phyloP scores from a whole-genome alignment of 2,797 vertebrate genomes.

The Psittacula derbiana region DNA sequence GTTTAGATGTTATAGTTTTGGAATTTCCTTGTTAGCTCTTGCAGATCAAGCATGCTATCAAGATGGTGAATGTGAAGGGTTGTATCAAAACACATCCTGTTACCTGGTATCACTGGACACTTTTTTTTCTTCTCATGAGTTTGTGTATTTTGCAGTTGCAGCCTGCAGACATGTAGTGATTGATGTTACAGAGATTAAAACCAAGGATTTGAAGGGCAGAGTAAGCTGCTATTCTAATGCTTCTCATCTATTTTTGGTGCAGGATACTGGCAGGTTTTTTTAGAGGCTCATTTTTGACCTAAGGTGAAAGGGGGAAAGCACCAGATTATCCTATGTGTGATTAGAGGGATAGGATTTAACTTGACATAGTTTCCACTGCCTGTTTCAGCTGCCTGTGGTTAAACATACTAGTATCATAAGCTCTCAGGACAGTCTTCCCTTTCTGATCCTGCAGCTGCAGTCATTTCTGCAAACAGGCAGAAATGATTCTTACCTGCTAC shows the following conservation, averaged over 20 bases:
- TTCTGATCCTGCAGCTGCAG: background rate
- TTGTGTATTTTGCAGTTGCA: background rate
- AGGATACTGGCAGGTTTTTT: background rate
- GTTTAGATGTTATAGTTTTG: background rate
- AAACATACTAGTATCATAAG: background rate
- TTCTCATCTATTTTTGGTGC: background rate
- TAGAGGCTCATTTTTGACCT: slow-evolving; percentile 7
- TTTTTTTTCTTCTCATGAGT: background rate
- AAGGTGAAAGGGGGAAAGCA: background rate
- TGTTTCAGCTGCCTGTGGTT: background rate
- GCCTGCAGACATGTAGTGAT: background rate
- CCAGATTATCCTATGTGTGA: background rate
- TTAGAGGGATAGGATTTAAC: slow-evolving; percentile 5
- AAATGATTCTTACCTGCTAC: background rate
- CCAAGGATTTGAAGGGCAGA: slow-evolving; percentile 10
- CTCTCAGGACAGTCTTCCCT: background rate
- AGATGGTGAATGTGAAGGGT: background rate
- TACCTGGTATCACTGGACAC: background rate
- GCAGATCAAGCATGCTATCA: background rate
- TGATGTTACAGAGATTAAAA: slow-evolving; percentile 3
- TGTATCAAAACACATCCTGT: background rate
- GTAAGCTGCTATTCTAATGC: background rate
- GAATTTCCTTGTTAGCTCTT: background rate
- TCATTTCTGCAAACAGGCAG: background rate
- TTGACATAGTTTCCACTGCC: background rate